Evolutionary conservation across 2,888 invertebrate species (phyloP), one percentile per base, ranked within the genome.

Genomic region (Ethmia dodecea): DNA sequence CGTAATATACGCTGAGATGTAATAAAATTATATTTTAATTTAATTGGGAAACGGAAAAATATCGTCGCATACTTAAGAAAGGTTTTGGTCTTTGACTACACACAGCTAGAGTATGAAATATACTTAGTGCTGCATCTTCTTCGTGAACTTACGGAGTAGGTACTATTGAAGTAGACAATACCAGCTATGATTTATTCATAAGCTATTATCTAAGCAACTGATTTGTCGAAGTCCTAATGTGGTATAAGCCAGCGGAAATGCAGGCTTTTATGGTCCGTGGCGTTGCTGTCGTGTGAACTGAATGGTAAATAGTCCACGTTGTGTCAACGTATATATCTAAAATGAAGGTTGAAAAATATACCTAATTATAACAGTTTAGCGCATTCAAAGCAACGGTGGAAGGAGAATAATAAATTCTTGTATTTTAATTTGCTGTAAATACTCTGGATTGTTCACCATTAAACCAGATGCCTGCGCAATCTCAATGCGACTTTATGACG

Each of bases 231-330:
- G 60, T 49, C 78, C 76, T 63, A 66, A 70, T 47, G 42, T 36
- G 68, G 63, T 47, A 43, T 47, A 57, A 50, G 48, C 52, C 70
- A 62, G 47, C 78, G 80, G 83, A 83, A 73, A 76, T 74, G 71
- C 73, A 72, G 35, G 50, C 71, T 49, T 59, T 65, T 75, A 74
- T 69, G 71, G 79, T 55, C 45, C 52, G 60, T 52, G 51, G 30
- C 35, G 46, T 47, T 45, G 50, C 68, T 60, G 68, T 69, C 47
- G 18, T 8, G 26, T 26, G 26, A 6, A 40, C 46, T 47, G 79
- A 76, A 78, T 83, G 50, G 42, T 52, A 61, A 71, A 60, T 50
- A 50, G 40, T 46, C 43, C 51, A 49, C 31, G 36, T 53, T 67
- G 54, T 71, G 74, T 75, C 76, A 75, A 63, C 57, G 29, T 13